Conservation (phyloP, 2,888 invertebrate genomes). For the Catocala sponsa region DNA sequence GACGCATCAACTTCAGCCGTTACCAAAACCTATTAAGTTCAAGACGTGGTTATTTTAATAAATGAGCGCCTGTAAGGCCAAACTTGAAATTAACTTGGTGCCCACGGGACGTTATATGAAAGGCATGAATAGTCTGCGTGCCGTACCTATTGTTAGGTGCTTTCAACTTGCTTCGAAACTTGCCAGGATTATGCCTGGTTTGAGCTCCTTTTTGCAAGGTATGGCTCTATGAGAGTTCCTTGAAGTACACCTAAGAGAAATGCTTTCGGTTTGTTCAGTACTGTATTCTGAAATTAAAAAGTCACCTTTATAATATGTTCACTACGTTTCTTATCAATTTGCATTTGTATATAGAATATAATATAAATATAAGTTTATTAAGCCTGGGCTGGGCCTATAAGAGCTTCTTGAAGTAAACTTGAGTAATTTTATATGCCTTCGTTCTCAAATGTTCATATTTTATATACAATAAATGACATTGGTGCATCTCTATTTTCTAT, state of each 20-base stretch:
- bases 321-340: too few species aligned
- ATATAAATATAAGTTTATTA: too few species aligned
- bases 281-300: too few species aligned
- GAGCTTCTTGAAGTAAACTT: too few species aligned
- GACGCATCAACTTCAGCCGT: slow-evolving; percentile 65
- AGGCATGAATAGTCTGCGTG: slow-evolving; percentile 56
- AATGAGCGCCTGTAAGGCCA: slow-evolving; percentile 67
- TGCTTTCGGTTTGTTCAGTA: background rate
- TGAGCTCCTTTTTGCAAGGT: slow-evolving; percentile 2
- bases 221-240: background rate
- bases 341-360: too few species aligned
- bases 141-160: slow-evolving; percentile 16
- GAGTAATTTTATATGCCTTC: too few species aligned
- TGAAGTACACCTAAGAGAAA: background rate
- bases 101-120: slow-evolving; percentile 65
- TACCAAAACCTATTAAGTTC: slow-evolving; percentile 80
- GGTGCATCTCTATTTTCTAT: too few species aligned
- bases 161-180: slow-evolving; percentile 15
- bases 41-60: slow-evolving; percentile 83
- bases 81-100: slow-evolving; percentile 84
- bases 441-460: too few species aligned
- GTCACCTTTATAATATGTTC: too few species aligned
- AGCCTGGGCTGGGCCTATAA: too few species aligned
- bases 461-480: too few species aligned
- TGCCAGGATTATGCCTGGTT: slow-evolving; percentile 12